These are phyloP conservation scores for Rugalucina vietnamica DNA, from an alignment of 2,888 invertebrate species.

Conservation along the genomic window DNA sequence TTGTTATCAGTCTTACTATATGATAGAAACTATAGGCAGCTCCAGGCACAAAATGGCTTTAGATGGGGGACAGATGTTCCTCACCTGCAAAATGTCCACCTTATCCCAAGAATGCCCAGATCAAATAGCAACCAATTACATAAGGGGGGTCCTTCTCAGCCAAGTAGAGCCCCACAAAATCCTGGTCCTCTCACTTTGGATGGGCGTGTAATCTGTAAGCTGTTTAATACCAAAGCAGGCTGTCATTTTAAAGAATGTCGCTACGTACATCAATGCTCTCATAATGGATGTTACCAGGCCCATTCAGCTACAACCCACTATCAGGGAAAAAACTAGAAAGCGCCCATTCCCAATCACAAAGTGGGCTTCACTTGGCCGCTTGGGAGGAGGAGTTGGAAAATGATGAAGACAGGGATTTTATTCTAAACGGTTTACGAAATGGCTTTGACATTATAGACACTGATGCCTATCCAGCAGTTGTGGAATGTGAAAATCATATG, in stretches of 20 bases:
- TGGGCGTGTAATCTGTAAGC: neutral
- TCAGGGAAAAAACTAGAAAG: neutral
- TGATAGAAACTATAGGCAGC: constrained; percentile 12
- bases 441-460: constrained; percentile 12
- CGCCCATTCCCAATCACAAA: neutral
- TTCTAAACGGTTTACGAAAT: neutral
- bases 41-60: neutral
- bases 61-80: constrained; percentile 18
- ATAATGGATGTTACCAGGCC: neutral
- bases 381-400: neutral
- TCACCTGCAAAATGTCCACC: neutral
- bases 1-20: constrained; percentile 6
- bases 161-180: neutral
- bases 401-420: constrained; percentile 14
- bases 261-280: neutral
- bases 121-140: neutral
- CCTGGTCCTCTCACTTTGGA: neutral
- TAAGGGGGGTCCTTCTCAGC: neutral
- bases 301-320: neutral
- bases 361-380: neutral
- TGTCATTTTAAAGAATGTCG: neutral
- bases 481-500: neutral
- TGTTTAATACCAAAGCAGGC: neutral
- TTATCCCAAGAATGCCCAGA: neutral
- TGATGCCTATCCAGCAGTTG: neutral